phyloP scores from a whole-genome alignment of 2,797 vertebrate species.

The Cyprinella venusta region DNA sequence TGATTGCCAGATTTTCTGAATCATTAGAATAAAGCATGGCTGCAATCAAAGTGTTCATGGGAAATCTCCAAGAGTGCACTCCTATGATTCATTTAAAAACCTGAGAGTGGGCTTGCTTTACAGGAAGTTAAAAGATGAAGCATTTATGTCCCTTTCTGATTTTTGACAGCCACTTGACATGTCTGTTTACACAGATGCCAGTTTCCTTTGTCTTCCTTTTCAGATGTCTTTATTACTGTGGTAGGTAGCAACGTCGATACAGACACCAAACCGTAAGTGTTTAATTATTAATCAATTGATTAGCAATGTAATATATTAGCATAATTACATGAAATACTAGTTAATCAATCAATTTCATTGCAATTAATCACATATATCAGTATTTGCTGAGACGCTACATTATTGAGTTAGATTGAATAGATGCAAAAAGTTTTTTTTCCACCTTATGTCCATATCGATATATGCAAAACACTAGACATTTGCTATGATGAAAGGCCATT shows the following conservation, averaged over 20 bases:
- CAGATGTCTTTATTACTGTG: background rate
- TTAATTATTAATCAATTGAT: slow-evolving; percentile 2
- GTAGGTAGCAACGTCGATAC: background rate
- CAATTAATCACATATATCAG: background rate
- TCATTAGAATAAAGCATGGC: slow-evolving; percentile 39
- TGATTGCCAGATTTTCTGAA: slow-evolving; percentile 45
- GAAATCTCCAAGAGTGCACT: slow-evolving; percentile 42
- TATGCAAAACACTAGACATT: background rate
- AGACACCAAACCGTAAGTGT: background rate
- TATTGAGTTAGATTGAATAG: background rate
- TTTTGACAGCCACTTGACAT: slow-evolving; percentile 40
- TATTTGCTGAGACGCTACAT: background rate
- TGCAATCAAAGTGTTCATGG: slow-evolving; percentile 49
- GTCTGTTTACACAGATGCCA: slow-evolving; percentile 15
- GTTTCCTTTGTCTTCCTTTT: slow-evolving; percentile 4
- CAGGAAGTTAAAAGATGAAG: slow-evolving; percentile 27
- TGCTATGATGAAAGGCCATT: background rate
- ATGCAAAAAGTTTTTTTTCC: background rate
- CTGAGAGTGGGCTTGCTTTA: slow-evolving; percentile 12
- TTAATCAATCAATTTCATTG: slow-evolving; percentile 4
- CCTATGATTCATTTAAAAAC: slow-evolving; percentile 9
- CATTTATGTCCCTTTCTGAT: slow-evolving; percentile 24
- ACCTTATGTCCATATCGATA: background rate
- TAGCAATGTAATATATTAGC: background rate
- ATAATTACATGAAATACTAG: background rate